Conservation (phyloP, 2,113 vertebrate genomes). For the Rhegmatorhina hoffmannsi region DNA sequence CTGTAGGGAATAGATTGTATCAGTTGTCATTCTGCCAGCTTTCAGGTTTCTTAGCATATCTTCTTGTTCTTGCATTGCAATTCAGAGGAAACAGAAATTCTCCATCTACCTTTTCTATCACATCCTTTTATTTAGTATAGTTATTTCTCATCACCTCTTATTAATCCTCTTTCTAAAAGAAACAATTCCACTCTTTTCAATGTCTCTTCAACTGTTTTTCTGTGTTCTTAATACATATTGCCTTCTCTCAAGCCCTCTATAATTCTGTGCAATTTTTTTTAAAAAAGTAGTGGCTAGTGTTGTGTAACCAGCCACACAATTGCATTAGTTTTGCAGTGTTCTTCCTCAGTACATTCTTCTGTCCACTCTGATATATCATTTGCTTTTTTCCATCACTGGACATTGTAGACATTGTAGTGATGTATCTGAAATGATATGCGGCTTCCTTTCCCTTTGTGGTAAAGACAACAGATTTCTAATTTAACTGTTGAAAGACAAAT, state of each 20-base stretch:
- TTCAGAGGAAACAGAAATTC: neutral
- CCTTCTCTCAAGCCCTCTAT: neutral
- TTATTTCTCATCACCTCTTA: neutral
- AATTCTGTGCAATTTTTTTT: neutral
- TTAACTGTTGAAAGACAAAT: neutral
- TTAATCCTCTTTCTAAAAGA: neutral
- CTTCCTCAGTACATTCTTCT: neutral
- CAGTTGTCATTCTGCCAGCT: neutral
- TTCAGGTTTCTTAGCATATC: neutral
- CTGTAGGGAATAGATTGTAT: neutral
- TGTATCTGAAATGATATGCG: neutral
- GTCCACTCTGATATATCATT: neutral
- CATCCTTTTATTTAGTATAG: neutral
- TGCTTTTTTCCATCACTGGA: neutral
- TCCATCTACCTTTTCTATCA: neutral
- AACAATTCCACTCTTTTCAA: neutral
- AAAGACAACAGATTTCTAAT: neutral
- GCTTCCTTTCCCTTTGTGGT: neutral
- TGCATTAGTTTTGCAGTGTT: neutral
- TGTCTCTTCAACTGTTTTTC: neutral
- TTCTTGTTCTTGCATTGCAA: neutral
- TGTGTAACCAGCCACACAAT: neutral
- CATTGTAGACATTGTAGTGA: neutral
- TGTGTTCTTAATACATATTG: neutral
- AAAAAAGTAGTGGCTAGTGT: neutral